phyloP scores from a whole-genome alignment of 1,140 invertebrate genomes.

The Steinernema feltiae region DNA sequence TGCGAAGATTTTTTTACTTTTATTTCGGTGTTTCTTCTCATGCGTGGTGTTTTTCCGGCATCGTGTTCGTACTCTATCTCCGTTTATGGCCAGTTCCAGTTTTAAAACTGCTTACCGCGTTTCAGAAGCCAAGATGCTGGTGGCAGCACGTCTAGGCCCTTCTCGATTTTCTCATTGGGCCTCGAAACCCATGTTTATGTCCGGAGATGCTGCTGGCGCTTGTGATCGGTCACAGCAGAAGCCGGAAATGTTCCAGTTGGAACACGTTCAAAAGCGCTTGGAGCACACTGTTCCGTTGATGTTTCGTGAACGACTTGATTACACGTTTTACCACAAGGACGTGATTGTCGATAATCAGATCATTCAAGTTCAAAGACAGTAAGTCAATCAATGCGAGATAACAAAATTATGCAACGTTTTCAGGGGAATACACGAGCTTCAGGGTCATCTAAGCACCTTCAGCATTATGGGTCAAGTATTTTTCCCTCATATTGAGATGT shows the following conservation, averaged over 20 bases:
- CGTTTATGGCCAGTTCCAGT: not conserved
- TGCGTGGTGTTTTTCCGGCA: not conserved
- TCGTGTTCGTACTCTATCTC: not conserved
- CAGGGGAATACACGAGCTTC: constrained; percentile 29
- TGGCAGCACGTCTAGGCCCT: not conserved
- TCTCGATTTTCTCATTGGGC: not conserved
- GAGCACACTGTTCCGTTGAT: constrained; percentile 34
- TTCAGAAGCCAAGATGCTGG: not conserved
- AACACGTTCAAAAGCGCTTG: constrained; percentile 29
- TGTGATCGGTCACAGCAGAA: constrained; percentile 26
- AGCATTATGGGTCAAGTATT: constrained; percentile 22
- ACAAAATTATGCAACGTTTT: not conserved
- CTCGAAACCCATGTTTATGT: not conserved
- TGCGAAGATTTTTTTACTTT: not conserved
- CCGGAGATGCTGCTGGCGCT: not conserved
- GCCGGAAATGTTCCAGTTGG: constrained; percentile 28
- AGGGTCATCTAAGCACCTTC: constrained; percentile 29
- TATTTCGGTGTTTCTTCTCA: not conserved
- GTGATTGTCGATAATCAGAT: constrained; percentile 38
- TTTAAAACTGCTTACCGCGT: constrained; percentile 1
- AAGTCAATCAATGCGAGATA: not conserved
- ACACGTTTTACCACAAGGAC: constrained; percentile 33
- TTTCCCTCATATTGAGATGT: constrained; percentile 35
- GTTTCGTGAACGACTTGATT: constrained; percentile 33
- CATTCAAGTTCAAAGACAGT: constrained; percentile 25